Conservation (phyloP, 2,888 invertebrate genomes). For the Ornithoptera priamus region DNA sequence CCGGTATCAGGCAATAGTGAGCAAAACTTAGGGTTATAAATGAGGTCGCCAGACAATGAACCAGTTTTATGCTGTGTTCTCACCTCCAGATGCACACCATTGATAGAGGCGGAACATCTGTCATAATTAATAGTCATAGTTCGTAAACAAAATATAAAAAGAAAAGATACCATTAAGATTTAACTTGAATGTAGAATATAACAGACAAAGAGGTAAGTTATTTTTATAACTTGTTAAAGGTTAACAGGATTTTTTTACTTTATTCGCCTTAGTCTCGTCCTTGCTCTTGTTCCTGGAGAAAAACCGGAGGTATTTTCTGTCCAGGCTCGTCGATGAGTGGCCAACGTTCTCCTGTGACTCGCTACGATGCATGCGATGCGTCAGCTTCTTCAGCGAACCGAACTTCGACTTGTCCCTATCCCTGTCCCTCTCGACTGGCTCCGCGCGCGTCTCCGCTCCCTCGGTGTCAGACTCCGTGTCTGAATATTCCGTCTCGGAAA, state of each 20-base stretch:
- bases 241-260: constrained; percentile 40
- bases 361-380: constrained; percentile 70
- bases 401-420: constrained; percentile 77
- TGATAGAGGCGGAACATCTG: too few species aligned
- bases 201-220: too few species aligned
- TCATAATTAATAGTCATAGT: too few species aligned
- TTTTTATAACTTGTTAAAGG: too few species aligned
- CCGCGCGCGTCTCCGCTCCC: constrained; percentile 44
- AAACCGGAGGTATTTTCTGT: constrained; percentile 83
- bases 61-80: too few species aligned
- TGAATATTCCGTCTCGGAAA: constrained; percentile 82
- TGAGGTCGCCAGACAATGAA: too few species aligned
- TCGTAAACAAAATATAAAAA: too few species aligned
- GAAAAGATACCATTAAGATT: too few species aligned
- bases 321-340: constrained; percentile 81
- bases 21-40: too few species aligned
- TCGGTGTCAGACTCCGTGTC: constrained; percentile 71
- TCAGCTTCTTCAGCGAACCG: constrained; percentile 86
- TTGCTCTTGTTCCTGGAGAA: constrained; percentile 70
- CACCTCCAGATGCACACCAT: too few species aligned
- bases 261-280: constrained; percentile 65
- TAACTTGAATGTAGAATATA: too few species aligned
- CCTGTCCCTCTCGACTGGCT: constrained; percentile 46
- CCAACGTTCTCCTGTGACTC: constrained; percentile 71
- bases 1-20: too few species aligned